phyloP scores from a whole-genome alignment of 2,888 invertebrate species.

The Notodonta ziczac region DNA sequence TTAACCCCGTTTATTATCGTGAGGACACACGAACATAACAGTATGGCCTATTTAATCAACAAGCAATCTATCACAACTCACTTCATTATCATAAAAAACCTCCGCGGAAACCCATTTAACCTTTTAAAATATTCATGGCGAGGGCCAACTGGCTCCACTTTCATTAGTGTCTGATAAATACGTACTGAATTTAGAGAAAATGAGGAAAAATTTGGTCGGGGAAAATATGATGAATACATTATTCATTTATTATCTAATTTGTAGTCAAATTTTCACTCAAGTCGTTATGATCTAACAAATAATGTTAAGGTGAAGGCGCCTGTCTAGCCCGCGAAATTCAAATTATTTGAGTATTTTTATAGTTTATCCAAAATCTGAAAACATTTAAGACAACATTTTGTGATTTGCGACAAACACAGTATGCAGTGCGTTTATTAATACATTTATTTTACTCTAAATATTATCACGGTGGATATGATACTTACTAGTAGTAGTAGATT shows the following conservation, averaged over 20 bases:
- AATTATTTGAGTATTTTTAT: too few species aligned
- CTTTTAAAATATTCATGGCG: constrained; percentile 48
- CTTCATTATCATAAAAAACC: constrained; percentile 40
- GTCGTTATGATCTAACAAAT: background rate
- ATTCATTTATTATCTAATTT: constrained; percentile 8
- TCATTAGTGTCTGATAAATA: constrained; percentile 50
- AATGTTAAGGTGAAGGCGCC: too few species aligned
- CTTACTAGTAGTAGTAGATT: too few species aligned
- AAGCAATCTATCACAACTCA: constrained; percentile 31
- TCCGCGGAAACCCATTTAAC: constrained; percentile 31
- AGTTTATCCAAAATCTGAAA: too few species aligned
- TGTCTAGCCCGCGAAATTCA: too few species aligned
- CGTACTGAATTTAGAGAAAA: constrained; percentile 13
- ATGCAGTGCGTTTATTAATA: too few species aligned
- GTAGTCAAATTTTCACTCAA: constrained; percentile 19
- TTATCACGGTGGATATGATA: too few species aligned
- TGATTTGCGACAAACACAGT: too few species aligned
- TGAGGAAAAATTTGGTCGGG: background rate
- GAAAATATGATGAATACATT: constrained; percentile 8
- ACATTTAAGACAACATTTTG: too few species aligned
- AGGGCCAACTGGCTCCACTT: constrained; percentile 41
- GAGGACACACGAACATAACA: background rate
- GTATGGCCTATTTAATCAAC: background rate
- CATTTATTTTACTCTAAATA: too few species aligned
- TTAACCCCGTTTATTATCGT: background rate